Evolutionary conservation across 2,888 invertebrate genomes (phyloP).

Genomic region (Syritta pipiens): DNA sequence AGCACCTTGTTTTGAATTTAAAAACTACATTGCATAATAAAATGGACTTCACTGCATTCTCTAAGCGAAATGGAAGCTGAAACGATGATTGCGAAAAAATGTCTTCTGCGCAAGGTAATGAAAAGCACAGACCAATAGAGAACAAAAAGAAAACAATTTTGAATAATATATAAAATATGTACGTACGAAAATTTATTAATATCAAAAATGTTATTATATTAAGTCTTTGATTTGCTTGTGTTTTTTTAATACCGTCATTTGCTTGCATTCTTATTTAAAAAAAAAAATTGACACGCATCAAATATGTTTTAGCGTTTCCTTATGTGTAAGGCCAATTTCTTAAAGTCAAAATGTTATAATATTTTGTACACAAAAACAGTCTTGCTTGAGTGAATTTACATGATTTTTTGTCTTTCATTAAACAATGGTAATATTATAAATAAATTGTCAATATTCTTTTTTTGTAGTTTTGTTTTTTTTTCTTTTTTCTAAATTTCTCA

Average conservation of each 20-base stretch:
- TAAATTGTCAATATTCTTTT: too few species aligned
- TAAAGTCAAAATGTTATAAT: slow-evolving; percentile 15
- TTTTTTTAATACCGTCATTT: slow-evolving; percentile 51
- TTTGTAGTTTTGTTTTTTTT: too few species aligned
- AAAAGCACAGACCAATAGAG: neutral
- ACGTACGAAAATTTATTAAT: slow-evolving; percentile 59
- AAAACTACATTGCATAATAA: too few species aligned
- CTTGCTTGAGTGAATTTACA: slow-evolving; percentile 20
- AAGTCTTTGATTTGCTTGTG: slow-evolving; percentile 65
- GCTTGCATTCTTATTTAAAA: slow-evolving; percentile 17
- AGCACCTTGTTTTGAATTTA: too few species aligned
- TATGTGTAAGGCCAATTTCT: slow-evolving; percentile 30
- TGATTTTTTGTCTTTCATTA: neutral
- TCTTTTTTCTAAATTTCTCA: neutral
- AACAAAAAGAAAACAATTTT: neutral
- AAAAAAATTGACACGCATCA: slow-evolving; percentile 21
- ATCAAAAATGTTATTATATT: slow-evolving; percentile 58
- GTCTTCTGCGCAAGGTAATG: neutral
- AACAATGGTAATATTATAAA: slow-evolving; percentile 19
- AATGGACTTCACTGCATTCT: too few species aligned
- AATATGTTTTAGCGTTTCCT: slow-evolving; percentile 12
- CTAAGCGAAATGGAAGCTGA: too few species aligned
- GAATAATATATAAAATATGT: too few species aligned
- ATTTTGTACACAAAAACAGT: slow-evolving; percentile 50
- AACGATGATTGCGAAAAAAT: too few species aligned